A percentile compares a stretch with the other conserved stretches of the same genome.
These are phyloP conservation scores for Drymodes brunneopygia DNA, from an alignment of 2,113 vertebrate species.

Conservation along the genomic window DNA sequence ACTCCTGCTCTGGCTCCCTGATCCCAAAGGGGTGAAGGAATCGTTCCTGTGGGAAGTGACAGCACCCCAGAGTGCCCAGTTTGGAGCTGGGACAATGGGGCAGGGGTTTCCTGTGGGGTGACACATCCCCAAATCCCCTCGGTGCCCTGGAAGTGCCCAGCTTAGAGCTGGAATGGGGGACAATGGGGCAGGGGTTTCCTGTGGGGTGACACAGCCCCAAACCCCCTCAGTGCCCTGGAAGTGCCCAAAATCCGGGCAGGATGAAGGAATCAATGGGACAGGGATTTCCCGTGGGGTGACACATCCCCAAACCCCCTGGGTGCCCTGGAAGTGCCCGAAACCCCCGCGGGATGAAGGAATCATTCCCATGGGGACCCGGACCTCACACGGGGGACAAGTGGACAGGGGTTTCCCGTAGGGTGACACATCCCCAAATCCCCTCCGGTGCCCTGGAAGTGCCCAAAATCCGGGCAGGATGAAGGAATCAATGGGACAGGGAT, in stretches of 20 bases:
- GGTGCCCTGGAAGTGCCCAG: rapidly evolving
- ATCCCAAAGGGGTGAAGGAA: neutral
- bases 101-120: rapidly evolving
- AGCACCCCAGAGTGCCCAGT: too few species aligned
- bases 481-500: neutral
- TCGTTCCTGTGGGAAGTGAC: rapidly evolving
- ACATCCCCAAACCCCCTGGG: rapidly evolving
- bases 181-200: rapidly evolving
- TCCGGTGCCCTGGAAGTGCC: neutral
- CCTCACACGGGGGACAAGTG: neutral
- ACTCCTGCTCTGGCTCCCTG: neutral
- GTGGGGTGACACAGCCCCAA: rapidly evolving
- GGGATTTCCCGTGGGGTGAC: neutral
- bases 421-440: rapidly evolving
- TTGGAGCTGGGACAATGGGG: too few species aligned
- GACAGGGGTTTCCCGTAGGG: neutral
- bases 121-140: too few species aligned
- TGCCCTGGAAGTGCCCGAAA: neutral
- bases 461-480: rapidly evolving
- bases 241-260: rapidly evolving
- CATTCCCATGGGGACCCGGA: neutral
- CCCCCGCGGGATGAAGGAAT: rapidly evolving
- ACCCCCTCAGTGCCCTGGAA: rapidly evolving
- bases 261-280: neutral
- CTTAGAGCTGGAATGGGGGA: rapidly evolving